Base-by-base conservation (phyloP, 2,797 vertebrate genomes). In the Myripristis jacobus region DNA sequence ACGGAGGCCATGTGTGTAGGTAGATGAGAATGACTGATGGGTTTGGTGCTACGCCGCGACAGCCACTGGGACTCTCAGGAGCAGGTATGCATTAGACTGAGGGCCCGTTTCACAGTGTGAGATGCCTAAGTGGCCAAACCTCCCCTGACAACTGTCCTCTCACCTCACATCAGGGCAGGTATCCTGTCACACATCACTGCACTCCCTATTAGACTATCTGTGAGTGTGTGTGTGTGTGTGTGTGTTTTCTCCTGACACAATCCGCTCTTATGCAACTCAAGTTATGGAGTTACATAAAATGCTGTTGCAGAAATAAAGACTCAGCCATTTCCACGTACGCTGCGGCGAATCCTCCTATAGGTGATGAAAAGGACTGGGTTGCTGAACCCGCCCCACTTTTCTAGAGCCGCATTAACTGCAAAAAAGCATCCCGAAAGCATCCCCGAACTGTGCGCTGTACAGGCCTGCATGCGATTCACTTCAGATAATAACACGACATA, bases 51-150 rank as follows among this genome's bases (percentile, higher is more conserved):
- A 24, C 52, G 1, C 24, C 43, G 52, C 75, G 85, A 88, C 80
- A 86, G 84, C 70, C 52, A 79, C 86, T 64, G 69, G 64, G 78
- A 81, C 65, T 73, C 36, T 22, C 65, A 51, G 19, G 62, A 73
- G 74, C 81, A 76, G 84, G 77, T 86, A 76, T 77, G 81, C 78
- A 62, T 80, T 81, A 72, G 82, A 85, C 79, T 71, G 66, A 78
- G 78, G 81, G 66, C 69, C 72, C 76, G 70, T 71, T 66, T 54
- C 36, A 66, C 66, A 46, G 59, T 52, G 85, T 60, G 63, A 69
- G 81, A 67, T n/a, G 66, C 64, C 60, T 66, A 85, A 87, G 79
- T 83, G 80, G 71, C 73, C 76, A 55, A 72, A 66, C 21, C 38
- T 88, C 76, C 74, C 70, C 84, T 51, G 82, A 83, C 75, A 65